Evolutionary conservation across 2,797 vertebrate genomes (phyloP), one percentile per base, ranked within the genome.

Genomic region (Ara ararauna): DNA sequence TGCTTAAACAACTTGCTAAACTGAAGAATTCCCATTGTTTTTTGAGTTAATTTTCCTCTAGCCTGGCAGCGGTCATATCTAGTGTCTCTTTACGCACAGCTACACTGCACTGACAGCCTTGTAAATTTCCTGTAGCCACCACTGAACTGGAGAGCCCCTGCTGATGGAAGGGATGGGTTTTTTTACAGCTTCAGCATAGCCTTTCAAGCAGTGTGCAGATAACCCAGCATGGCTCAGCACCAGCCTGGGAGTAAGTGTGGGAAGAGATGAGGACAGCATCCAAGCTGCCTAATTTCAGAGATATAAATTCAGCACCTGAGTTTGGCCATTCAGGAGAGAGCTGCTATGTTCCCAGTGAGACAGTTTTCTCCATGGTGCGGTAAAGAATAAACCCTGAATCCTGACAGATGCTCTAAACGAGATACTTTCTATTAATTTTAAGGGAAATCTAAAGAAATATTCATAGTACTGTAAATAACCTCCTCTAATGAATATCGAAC

Each of bases 81-180:
- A 6, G 47, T 2, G 22, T 34, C n/a, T 34, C n/a, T 58, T 34
- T 58, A 24, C 7, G 5, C n/a, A 34, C 22, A 24, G 56, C n/a
- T 58, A 24, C 56, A 34, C 56, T 16, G n/a, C n/a, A 34, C n/a
- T 58, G 56, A 58, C n/a, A 58, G 11, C n/a, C 32, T 21, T 19
- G 26, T 11, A 34, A 40, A 20, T 44, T 61, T 82, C 58, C 38
- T 32, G 13, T 19, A 44, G 17, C 3, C 2, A 16, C 5, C 24
- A 10, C 11, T 51, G 48, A 9, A 8, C 71, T 23, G n/a, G 29
- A 51, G 26, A 40, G 4, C 17, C 20, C 23, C 14, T 58, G 3
- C 1, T 19, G 6, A 23, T 27, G 36, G 26, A 45, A 26, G 0
- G 0, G 12, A 26, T 0, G 1, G 13, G 9, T 30, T 5, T 47